Base-by-base conservation (phyloP, 2,888 invertebrate species). In the Biston stratarius region DNA sequence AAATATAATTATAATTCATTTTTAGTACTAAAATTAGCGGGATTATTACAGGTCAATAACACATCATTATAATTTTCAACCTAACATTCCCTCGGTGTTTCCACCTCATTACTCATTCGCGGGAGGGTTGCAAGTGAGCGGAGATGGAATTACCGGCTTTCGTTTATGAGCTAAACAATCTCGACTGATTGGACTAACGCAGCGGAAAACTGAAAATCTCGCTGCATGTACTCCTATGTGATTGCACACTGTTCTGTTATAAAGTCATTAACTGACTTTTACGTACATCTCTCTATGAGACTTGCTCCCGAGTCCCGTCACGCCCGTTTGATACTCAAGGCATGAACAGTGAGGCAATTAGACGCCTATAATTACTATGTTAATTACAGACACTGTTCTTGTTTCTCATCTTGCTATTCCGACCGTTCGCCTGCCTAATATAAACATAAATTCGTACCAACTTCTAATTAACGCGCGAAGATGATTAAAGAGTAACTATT, bases 281-380 rank as follows among this genome's bases (percentile, higher is more conserved):
- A 48, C 42, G n/a, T 67, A 57, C 34, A 61, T 52, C 57, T 38
- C 40, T 73, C 70, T 72, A 70, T 73, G 67, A 52, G 60, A 24
- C 64, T 68, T 77, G 77, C 83, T 81, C 77, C 82, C 74, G 71
- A 85, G 85, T 83, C 84, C 83, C 82, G 85, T 88, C 89, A 89
- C 86, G 86, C 83, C 79, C 86, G 86, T 87, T 90, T 89, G 89
- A 88, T 88, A 90, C 89, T 90, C 87, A 85, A 89, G 87, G 84
- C 91, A 89, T 88, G 90, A 90, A 89, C 89, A 86, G 86, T 85
- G 85, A 87, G 87, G 88, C 91, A 92, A 91, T 92, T 92, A 92
- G 87, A 89, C 87, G 89, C 86, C 91, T 91, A 90, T 92, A 92
- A 92, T 92, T 91, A 90, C 90, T 84, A 90, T 90, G 92, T 91